Conservation (phyloP, 2,113 vertebrate species). For the Anolis carolinensis region DNA sequence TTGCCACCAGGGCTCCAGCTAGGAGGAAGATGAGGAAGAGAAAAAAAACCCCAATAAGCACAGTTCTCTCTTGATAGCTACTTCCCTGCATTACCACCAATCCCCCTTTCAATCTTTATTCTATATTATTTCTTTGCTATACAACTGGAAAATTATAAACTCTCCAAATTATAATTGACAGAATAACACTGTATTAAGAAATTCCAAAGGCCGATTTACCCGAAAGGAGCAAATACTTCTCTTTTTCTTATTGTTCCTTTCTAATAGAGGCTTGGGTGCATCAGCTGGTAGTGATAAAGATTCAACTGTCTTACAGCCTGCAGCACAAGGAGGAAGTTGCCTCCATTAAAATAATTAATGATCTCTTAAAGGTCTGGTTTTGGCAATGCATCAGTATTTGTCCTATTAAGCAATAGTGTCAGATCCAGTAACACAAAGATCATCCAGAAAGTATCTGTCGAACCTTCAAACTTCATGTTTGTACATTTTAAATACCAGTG, state of each 20-base stretch:
- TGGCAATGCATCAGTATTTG: constrained; percentile 30
- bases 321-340: constrained; percentile 1
- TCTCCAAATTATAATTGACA: neutral
- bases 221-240: neutral
- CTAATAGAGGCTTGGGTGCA: neutral
- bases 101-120: neutral
- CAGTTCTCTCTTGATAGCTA: neutral
- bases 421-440: constrained; percentile 21
- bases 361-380: constrained; percentile 25
- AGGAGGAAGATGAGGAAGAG: too few relatives aligned
- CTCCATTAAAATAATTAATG: constrained; percentile 27
- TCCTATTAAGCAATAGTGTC: constrained; percentile 26
- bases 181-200: neutral
- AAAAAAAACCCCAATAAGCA: too few relatives aligned
- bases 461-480: constrained; percentile 31
- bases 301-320: constrained; percentile 30
- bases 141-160: neutral
- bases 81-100: neutral
- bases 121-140: neutral
- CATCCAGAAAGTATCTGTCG: neutral
- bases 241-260: neutral
- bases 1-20: too few relatives aligned
- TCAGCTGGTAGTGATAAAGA: constrained; percentile 15
- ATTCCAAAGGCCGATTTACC: constrained; percentile 1
- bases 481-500: constrained; percentile 25